Percentiles rank a stretch among this genome's conserved stretches.
Conservation (phyloP, 2,888 invertebrate genomes). For the Catocala fraxini region DNA sequence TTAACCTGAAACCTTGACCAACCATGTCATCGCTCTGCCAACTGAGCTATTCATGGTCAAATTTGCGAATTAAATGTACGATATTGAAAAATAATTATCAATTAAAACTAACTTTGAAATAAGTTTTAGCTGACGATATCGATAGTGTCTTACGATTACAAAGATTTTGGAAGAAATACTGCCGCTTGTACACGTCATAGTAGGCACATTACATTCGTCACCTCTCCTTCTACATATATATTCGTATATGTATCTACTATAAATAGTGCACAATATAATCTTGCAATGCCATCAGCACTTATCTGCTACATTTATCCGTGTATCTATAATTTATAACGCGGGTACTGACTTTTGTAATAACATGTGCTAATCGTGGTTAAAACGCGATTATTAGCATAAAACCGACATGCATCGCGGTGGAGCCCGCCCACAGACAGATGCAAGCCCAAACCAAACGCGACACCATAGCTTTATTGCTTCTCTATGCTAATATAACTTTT, state of each 20-base stretch:
- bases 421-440: conserved; percentile 79
- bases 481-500: conserved; percentile 75
- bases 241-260: background rate
- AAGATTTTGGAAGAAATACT: too few species aligned
- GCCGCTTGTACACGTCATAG: too few species aligned
- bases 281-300: conserved; percentile 19
- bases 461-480: conserved; percentile 60
- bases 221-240: too few species aligned
- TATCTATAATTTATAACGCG: conserved; percentile 36
- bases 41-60: too few species aligned
- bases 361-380: conserved; percentile 61
- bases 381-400: conserved; percentile 76
- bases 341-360: conserved; percentile 54
- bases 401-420: conserved; percentile 64
- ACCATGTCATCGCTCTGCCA: too few species aligned
- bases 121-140: too few species aligned
- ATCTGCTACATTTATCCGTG: conserved; percentile 31
- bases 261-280: conserved; percentile 15
- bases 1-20: too few species aligned
- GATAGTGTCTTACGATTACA: too few species aligned
- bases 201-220: too few species aligned
- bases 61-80: too few species aligned
- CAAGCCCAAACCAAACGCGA: conserved; percentile 52
- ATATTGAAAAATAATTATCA: too few species aligned
- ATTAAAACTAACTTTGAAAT: too few species aligned